These are phyloP conservation scores for Coranthus polyacanthus DNA, from an alignment of 2,797 vertebrate genomes.

Conservation along the genomic window DNA sequence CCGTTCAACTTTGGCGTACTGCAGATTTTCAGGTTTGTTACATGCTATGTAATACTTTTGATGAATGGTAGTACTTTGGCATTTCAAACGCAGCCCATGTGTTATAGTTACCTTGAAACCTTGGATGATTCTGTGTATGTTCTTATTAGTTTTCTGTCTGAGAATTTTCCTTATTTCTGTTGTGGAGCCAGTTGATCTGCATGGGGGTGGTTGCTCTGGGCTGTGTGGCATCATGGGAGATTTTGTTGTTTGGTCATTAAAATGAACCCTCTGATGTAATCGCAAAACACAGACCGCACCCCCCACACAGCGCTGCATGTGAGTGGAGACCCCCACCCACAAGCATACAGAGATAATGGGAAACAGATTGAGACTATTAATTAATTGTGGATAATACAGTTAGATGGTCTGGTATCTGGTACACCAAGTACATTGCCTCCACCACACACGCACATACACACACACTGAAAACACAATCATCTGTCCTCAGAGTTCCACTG, in stretches of 20 bases:
- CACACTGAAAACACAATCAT: constrained; percentile 5
- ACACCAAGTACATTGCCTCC: constrained; percentile 17
- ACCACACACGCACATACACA: constrained; percentile 9
- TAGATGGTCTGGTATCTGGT: constrained; percentile 59
- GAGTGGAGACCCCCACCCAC: constrained; percentile 63
- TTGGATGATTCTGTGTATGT: not conserved
- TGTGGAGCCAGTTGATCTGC: constrained; percentile 32
- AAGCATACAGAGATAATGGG: constrained; percentile 71
- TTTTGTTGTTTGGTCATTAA: constrained; percentile 62
- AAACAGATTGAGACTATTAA: constrained; percentile 77
- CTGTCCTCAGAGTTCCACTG: constrained; percentile 2
- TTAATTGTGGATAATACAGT: constrained; percentile 66
- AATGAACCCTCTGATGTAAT: constrained; percentile 78
- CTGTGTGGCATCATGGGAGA: constrained; percentile 29
- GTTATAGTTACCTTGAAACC: no score
- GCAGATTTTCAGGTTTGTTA: no score
- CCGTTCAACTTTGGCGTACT: no score
- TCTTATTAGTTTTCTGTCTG: not conserved
- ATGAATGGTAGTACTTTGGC: no score
- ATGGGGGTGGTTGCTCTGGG: constrained; percentile 27
- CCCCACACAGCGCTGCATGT: constrained; percentile 72
- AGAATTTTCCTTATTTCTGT: constrained; percentile 16
- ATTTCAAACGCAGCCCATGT: no score
- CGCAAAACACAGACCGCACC: constrained; percentile 59
- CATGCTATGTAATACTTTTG: no score